A percentile compares a stretch with the other conserved stretches of the same genome.
These are phyloP conservation scores for Dendrocincla fuliginosa DNA, from an alignment of 2,797 vertebrate species.

Conservation along the genomic window DNA sequence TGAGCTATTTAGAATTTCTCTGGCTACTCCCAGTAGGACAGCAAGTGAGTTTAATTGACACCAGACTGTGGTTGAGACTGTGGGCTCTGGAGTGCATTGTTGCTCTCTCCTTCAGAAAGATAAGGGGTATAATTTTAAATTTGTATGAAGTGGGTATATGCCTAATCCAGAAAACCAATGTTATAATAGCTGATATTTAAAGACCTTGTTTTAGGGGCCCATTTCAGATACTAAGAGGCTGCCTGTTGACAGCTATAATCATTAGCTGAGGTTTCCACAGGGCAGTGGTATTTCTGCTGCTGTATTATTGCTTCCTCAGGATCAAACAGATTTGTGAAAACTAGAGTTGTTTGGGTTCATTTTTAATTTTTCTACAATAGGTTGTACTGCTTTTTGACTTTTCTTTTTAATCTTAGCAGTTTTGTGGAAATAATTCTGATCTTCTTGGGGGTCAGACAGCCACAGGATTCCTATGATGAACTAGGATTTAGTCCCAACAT, in stretches of 20 bases:
- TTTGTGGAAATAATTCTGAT: background rate
- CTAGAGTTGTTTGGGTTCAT: background rate
- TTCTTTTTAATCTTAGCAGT: background rate
- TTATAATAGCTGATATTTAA: conserved; percentile 26
- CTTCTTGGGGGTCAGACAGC: background rate
- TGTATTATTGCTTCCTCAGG: background rate
- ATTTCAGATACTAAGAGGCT: conserved; percentile 21
- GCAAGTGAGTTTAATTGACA: conserved; percentile 8
- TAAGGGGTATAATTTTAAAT: conserved; percentile 5
- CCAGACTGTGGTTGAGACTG: conserved; percentile 32
- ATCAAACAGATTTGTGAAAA: background rate
- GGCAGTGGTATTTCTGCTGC: background rate
- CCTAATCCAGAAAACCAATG: background rate
- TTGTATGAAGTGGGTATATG: background rate
- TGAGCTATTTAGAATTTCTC: conserved; percentile 63
- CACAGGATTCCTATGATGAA: background rate
- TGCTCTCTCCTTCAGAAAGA: conserved; percentile 22
- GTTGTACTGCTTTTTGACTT: background rate
- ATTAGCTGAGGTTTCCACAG: conserved; percentile 10
- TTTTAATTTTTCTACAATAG: background rate
- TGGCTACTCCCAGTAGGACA: background rate
- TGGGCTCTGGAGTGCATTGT: background rate
- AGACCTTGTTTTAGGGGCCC: background rate
- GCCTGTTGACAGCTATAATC: background rate
- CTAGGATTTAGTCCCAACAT: background rate